Evolutionary conservation across 2,113 vertebrate genomes (phyloP).

Genomic region (Phyllostomus discolor): DNA sequence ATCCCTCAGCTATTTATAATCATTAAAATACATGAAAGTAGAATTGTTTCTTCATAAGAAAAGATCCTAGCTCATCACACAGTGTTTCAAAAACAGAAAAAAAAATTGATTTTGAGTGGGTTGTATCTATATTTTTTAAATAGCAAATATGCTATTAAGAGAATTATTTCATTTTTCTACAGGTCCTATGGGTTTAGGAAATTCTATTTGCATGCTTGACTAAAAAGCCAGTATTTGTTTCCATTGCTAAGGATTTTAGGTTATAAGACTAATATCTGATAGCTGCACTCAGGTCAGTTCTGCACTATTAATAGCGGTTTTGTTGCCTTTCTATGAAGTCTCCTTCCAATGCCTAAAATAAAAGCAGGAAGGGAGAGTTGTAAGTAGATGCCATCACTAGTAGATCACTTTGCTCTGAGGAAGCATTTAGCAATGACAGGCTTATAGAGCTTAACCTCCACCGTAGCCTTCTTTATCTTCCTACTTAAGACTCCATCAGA

Average conservation of each 20-base stretch:
- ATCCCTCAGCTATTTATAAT: not conserved
- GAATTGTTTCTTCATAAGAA: not conserved
- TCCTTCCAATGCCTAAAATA: not conserved
- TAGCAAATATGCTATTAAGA: not conserved
- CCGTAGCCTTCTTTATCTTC: not conserved
- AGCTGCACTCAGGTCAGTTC: not conserved
- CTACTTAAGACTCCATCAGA: not conserved
- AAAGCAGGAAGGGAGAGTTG: not conserved
- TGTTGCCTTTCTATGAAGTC: not conserved
- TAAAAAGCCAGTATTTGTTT: not conserved
- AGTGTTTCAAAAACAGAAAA: not conserved
- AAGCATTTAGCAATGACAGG: too few relatives aligned
- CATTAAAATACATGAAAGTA: not conserved
- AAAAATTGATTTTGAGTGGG: not conserved
- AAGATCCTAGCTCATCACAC: not conserved
- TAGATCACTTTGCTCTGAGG: not conserved
- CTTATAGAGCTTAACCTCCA: not conserved
- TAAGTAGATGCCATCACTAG: not conserved
- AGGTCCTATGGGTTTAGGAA: not conserved
- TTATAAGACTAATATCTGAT: not conserved
- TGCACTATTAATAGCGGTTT: not conserved
- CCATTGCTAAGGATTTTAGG: not conserved
- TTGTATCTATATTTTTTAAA: not conserved
- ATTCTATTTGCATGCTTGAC: not conserved
- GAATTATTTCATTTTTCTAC: not conserved